phyloP scores from a whole-genome alignment of 2,797 vertebrate species.

The Xenopus petersii region DNA sequence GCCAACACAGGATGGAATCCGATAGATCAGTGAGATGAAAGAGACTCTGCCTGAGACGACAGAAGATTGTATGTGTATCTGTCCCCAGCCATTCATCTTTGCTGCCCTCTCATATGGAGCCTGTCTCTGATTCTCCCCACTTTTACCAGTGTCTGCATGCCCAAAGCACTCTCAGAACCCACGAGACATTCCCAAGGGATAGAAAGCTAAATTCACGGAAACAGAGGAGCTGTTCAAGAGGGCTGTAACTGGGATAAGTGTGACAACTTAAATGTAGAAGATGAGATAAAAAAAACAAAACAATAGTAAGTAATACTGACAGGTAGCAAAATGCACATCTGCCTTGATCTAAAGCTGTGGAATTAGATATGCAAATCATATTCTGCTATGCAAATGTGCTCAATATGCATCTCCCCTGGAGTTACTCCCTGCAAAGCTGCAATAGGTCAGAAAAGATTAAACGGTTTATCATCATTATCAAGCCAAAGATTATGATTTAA shows the following conservation, averaged over 20 bases:
- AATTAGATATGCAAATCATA: constrained; percentile 1
- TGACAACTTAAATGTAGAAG: too few species aligned
- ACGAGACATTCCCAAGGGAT: background rate
- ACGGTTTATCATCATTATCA: constrained; percentile 21
- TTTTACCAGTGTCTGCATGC: background rate
- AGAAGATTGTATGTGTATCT: constrained; percentile 3
- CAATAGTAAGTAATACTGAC: background rate
- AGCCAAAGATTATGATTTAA: constrained; percentile 1
- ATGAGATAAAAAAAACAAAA: too few species aligned
- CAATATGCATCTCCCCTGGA: background rate
- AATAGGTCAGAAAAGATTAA: constrained; percentile 12
- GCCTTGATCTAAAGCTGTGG: background rate
- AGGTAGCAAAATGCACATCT: background rate
- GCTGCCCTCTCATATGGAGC: constrained; percentile 18
- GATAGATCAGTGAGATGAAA: constrained; percentile 17
- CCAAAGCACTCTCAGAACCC: background rate
- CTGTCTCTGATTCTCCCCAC: background rate
- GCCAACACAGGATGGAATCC: constrained; percentile 7
- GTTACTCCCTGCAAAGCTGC: constrained; percentile 7
- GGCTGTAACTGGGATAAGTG: too few species aligned
- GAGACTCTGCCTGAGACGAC: constrained; percentile 10
- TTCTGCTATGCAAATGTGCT: constrained; percentile 8
- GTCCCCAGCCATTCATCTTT: constrained; percentile 5
- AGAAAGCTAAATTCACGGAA: too few species aligned
- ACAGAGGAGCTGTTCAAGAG: too few species aligned